Evolutionary conservation across 2,797 vertebrate species (phyloP), one percentile per base, ranked within the genome.

Genomic region (Rhinichthys osculus): DNA sequence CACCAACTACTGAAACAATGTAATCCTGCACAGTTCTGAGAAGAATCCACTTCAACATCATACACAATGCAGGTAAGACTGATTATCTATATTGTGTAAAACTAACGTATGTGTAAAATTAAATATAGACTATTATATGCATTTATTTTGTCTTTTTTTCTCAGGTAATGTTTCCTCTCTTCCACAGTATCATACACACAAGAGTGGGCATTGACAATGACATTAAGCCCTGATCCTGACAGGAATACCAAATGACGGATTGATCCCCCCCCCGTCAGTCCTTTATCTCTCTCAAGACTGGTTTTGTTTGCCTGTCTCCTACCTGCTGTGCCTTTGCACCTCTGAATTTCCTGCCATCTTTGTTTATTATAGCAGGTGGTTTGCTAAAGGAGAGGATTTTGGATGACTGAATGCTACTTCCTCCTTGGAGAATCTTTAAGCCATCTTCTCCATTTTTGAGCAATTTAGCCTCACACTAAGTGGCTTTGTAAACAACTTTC

Each of bases 171-270:
- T 59, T 59, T 59, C 54, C 54, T 57, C 54, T 59, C n/a, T n/a
- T 21, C 9, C 23, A 59, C 23, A n/a, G 57, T 59, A 59, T n/a
- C 57, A 9, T 59, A 59, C 23, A 59, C 9, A 59, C 8, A 59
- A 27, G 1, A 62, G 10, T 62, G n/a, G 59, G 85, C 81, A 92
- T 93, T 82, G 79, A 90, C 86, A 82, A 35, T 87, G 89, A 93
- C 93, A 93, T 93, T 92, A 90, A 87, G 87, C 88, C 86, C 87
- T 88, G 90, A 23, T 73, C 92, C 90, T 90, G 90, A 90, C 73
- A 78, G 90, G 90, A 93, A 92, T 90, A 90, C 73, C 35, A 87
- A 91, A 92, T 92, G 92, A 94, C 92, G 92, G 93, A 92, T 91
- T 94, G 94, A 94, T n/a, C n/a, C n/a, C n/a, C 44, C 57, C 83